Percentiles rank a stretch among this genome's conserved stretches.
Evolutionary conservation across 2,113 vertebrate species (phyloP).

Genomic region (Stictonetta naevosa): DNA sequence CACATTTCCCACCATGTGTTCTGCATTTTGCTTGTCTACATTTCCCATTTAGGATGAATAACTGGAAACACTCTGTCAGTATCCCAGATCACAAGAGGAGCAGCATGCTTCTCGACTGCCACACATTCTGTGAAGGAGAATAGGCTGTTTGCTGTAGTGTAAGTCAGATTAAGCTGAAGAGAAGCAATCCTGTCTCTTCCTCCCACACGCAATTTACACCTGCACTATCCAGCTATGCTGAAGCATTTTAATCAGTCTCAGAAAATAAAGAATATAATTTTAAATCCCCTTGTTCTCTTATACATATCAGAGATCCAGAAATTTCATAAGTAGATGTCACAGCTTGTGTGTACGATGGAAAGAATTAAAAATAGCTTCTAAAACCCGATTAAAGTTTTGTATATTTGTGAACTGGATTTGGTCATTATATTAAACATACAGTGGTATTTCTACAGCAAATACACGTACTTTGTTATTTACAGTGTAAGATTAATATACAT

Average conservation of each 20-base stretch:
- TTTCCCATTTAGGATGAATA: slow-evolving; percentile 63
- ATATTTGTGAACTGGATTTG: slow-evolving; percentile 13
- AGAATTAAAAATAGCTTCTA: slow-evolving; percentile 28
- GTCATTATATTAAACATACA: slow-evolving; percentile 12
- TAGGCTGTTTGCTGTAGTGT: slow-evolving; percentile 62
- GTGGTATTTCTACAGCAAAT: slow-evolving; percentile 1
- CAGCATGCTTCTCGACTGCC: slow-evolving; percentile 59
- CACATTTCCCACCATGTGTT: slow-evolving; percentile 62
- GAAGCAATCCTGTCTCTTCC: slow-evolving; percentile 61
- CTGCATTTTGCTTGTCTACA: slow-evolving; percentile 54
- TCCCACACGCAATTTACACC: slow-evolving; percentile 65
- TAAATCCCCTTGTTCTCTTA: slow-evolving; percentile 7
- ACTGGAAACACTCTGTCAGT: slow-evolving; percentile 66
- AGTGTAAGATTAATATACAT: background rate
- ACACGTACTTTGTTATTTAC: background rate
- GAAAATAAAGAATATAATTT: slow-evolving; percentile 49
- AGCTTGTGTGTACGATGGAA: background rate
- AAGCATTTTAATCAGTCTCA: slow-evolving; percentile 55
- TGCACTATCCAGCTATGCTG: slow-evolving; percentile 58
- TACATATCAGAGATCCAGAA: slow-evolving; percentile 2
- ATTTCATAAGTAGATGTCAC: background rate
- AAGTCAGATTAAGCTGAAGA: slow-evolving; percentile 61
- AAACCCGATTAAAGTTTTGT: background rate
- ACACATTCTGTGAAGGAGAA: slow-evolving; percentile 37
- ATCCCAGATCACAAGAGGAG: slow-evolving; percentile 61